Evolutionary conservation across 2,113 vertebrate genomes (phyloP).

Genomic region (Stegastes partitus): DNA sequence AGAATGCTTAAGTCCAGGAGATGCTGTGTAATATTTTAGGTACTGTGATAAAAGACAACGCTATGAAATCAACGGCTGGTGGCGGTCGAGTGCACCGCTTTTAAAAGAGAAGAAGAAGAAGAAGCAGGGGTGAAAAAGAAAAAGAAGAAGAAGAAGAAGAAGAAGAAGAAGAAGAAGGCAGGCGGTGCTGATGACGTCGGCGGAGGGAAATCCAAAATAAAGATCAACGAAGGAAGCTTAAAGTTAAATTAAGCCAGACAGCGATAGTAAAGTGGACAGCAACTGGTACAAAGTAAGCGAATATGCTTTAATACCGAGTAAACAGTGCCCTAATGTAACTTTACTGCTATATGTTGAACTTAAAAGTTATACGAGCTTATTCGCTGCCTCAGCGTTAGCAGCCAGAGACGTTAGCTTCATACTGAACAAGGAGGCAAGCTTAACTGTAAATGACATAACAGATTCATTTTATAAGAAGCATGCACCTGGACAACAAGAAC

Average conservation of each 20-base stretch:
- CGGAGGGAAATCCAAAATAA: constrained; percentile 71
- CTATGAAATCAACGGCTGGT: neutral
- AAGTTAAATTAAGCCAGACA: neutral
- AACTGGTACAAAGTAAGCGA: neutral
- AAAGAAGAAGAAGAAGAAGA: too few species aligned
- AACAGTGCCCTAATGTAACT: neutral
- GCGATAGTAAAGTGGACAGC: neutral
- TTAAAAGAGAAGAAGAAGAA: constrained; percentile 17
- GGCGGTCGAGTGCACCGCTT: neutral
- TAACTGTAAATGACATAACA: too few species aligned
- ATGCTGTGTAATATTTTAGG: too few species aligned
- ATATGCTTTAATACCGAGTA: accelerated
- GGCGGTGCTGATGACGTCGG: constrained; percentile 19
- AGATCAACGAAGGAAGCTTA: too few species aligned
- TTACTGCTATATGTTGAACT: neutral
- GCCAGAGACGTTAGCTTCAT: neutral
- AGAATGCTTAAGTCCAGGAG: too few species aligned
- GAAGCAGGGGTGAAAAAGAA: too few species aligned
- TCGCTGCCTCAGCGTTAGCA: neutral
- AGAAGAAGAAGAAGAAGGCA: neutral
- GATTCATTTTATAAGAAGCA: too few species aligned
- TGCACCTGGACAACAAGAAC: too few species aligned
- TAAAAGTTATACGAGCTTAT: too few species aligned
- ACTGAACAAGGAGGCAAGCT: neutral
- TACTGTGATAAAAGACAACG: neutral